phyloP scores from a whole-genome alignment of 2,888 invertebrate species.

The Drosophila borborema region DNA sequence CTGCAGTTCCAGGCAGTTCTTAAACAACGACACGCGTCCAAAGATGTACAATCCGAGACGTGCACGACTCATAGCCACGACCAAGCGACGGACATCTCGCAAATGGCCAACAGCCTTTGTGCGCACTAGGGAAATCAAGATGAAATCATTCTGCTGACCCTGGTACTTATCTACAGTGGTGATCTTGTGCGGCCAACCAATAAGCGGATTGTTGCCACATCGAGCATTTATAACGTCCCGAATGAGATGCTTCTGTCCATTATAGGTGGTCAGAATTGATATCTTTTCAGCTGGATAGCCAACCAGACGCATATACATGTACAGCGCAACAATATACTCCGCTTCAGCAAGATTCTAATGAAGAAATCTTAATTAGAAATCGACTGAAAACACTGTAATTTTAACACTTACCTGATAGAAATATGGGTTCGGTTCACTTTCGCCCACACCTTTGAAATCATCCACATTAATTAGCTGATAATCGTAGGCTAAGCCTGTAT shows the following conservation, averaged over 20 bases:
- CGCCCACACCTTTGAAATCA: constrained; percentile 98
- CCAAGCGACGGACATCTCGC: constrained; percentile 96
- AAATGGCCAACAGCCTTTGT: constrained; percentile 99
- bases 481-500: constrained; percentile 96
- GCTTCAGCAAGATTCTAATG: constrained; percentile 93
- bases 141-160: constrained; percentile 99
- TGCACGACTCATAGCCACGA: constrained; percentile 99
- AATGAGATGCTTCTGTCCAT: constrained; percentile 99
- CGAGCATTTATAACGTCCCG: constrained; percentile 97
- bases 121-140: constrained; percentile 97
- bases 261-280: constrained; percentile 99
- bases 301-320: constrained; percentile 98
- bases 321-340: constrained; percentile 98
- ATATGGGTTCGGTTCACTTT: constrained; percentile 98
- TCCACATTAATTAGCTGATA: constrained; percentile 98
- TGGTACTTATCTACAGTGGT: constrained; percentile 99
- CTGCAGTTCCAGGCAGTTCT: constrained; percentile 98
- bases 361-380: neutral
- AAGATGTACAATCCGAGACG: constrained; percentile 98
- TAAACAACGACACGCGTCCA: constrained; percentile 95
- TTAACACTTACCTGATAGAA: constrained; percentile 93
- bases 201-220: constrained; percentile 97
- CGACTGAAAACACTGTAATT: neutral
- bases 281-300: constrained; percentile 99
- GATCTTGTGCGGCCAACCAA: constrained; percentile 96